Evolutionary conservation across 2,888 invertebrate species (phyloP).

Genomic region (Macrosoma leucophasiata): DNA sequence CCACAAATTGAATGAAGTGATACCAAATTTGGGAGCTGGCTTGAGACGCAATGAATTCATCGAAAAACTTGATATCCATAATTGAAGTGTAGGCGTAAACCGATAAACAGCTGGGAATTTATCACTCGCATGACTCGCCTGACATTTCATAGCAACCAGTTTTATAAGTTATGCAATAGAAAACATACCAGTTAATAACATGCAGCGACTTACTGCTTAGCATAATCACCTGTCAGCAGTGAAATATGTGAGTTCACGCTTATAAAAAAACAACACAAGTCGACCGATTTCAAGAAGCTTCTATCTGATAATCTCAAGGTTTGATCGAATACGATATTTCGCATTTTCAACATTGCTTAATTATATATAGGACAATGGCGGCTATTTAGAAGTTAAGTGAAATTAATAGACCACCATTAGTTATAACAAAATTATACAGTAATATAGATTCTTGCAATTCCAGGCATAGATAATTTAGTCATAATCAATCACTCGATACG

Average conservation of each 20-base stretch:
- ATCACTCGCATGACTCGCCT: constrained; percentile 45
- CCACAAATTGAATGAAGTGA: constrained; percentile 32
- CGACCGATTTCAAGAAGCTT: no score
- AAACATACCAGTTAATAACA: constrained; percentile 51
- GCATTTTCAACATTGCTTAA: no score
- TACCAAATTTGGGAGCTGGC: constrained; percentile 38
- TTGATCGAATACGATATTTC: no score
- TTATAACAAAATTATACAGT: no score
- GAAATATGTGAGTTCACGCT: constrained; percentile 28
- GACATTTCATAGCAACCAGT: constrained; percentile 62
- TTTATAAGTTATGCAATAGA: constrained; percentile 64
- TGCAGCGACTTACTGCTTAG: constrained; percentile 44
- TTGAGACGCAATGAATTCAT: constrained; percentile 42
- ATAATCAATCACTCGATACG: no score
- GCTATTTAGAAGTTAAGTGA: no score
- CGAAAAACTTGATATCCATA: constrained; percentile 43
- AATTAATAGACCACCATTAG: no score
- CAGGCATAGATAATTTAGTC: no score
- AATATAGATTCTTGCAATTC: no score
- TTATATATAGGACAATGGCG: no score
- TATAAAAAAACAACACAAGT: constrained; percentile 15
- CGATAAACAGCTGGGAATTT: constrained; percentile 52
- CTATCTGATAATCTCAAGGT: no score
- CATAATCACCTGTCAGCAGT: constrained; percentile 56
- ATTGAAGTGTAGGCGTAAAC: constrained; percentile 43